Evolutionary conservation across 2,797 vertebrate species (phyloP).

Genomic region (Tapera naevia): DNA sequence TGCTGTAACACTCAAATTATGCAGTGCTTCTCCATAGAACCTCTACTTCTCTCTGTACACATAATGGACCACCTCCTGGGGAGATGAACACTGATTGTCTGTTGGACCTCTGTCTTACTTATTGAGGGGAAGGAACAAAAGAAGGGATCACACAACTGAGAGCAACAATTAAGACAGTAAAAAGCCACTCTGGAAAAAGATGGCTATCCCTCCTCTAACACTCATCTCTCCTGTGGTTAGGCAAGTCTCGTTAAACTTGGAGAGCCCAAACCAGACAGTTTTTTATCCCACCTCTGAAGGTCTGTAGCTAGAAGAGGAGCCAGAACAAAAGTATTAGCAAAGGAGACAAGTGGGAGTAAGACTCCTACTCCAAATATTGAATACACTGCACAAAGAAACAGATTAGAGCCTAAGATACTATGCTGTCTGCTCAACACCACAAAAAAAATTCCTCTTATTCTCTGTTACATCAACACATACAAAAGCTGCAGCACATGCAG

Average conservation of each 20-base stretch:
- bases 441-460: neutral
- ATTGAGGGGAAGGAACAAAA: conserved; percentile 19
- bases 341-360: neutral
- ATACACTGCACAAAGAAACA: neutral
- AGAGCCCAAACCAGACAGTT: neutral
- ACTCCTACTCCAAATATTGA: neutral
- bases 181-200: neutral
- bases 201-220: neutral
- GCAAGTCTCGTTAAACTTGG: neutral
- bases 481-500: neutral
- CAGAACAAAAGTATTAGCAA: neutral
- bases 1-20: neutral
- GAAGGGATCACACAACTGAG: neutral
- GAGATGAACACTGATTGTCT: conserved; percentile 14
- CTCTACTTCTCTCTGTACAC: neutral
- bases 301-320: neutral
- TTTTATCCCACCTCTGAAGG: neutral
- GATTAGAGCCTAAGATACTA: neutral
- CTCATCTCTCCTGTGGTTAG: neutral
- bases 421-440: neutral
- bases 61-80: neutral
- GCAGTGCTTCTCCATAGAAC: neutral
- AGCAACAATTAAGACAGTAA: neutral
- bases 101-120: neutral
- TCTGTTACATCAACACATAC: neutral